phyloP scores from a whole-genome alignment of 23 tunicate genomes.

The Phallusia fumigata region DNA sequence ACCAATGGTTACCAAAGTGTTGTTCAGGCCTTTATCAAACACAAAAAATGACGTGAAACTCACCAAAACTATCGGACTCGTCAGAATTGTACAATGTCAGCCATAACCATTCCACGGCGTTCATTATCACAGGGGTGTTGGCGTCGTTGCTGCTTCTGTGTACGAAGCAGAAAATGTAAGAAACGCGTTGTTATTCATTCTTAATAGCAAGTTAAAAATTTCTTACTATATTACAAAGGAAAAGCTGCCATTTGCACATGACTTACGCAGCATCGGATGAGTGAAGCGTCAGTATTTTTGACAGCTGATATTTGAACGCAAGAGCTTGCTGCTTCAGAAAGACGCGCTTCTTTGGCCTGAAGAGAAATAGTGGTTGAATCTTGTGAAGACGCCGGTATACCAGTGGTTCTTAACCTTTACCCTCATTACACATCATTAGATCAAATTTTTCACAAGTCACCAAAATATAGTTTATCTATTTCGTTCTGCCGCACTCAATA shows the following conservation, averaged over 20 bases:
- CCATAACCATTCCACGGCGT: constrained; percentile 80
- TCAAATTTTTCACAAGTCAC: no score
- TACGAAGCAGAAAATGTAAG: no score
- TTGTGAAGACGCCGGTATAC: no score
- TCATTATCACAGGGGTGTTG: constrained; percentile 59
- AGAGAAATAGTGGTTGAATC: background rate
- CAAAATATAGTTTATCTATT: no score
- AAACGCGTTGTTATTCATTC: no score
- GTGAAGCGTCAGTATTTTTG: constrained; percentile 69
- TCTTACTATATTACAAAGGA: no score
- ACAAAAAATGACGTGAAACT: background rate
- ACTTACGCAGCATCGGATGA: constrained; percentile 40
- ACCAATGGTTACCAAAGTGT: no score
- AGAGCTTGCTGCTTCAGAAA: constrained; percentile 55
- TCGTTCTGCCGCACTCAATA: no score
- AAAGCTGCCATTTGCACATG: background rate
- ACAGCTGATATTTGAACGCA: constrained; percentile 77
- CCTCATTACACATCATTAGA: no score
- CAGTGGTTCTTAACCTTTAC: no score
- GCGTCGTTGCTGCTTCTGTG: constrained; percentile 20
- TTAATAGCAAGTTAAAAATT: no score
- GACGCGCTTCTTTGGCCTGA: constrained; percentile 52
- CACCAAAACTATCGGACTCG: background rate
- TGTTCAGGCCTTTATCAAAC: no score
- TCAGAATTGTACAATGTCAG: constrained; percentile 28